Evolutionary conservation across 2,888 invertebrate species (phyloP).

Genomic region (Campoplex capitator): DNA sequence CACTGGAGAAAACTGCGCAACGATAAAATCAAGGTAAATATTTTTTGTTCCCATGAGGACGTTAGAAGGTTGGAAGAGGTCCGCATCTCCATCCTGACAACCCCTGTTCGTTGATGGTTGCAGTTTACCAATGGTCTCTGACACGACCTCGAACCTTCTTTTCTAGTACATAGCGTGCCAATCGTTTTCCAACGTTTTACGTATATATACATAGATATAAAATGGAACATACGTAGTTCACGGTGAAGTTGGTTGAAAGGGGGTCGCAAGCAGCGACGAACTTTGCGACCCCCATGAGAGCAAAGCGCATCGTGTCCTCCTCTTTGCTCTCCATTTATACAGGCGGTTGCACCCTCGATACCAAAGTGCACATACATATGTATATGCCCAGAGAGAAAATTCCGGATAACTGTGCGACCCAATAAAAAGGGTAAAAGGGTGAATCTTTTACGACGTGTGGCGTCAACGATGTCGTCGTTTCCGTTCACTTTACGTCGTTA

Average conservation of each 20-base stretch:
- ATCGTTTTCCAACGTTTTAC: constrained; percentile 22
- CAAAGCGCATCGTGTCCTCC: constrained; percentile 31
- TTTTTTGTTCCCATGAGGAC: constrained; percentile 57
- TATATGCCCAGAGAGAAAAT: not conserved
- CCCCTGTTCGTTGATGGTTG: constrained; percentile 43
- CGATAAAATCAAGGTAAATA: constrained; percentile 64
- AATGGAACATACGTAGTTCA: not conserved
- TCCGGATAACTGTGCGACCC: not conserved
- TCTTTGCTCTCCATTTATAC: constrained; percentile 40
- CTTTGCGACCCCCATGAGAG: constrained; percentile 75
- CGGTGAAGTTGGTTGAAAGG: constrained; percentile 23
- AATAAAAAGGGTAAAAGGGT: constrained; percentile 26
- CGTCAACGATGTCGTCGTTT: constrained; percentile 28
- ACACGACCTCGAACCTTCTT: constrained; percentile 53
- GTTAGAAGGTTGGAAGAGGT: constrained; percentile 36
- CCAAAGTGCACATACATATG: constrained; percentile 20
- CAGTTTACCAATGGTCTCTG: constrained; percentile 60
- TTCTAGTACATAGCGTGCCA: constrained; percentile 36
- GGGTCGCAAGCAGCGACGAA: constrained; percentile 66
- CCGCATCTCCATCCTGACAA: constrained; percentile 23
- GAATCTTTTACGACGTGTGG: constrained; percentile 57
- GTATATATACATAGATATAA: not conserved
- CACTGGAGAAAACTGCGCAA: constrained; percentile 29
- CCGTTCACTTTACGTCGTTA: constrained; percentile 45
- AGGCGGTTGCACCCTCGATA: constrained; percentile 39